Evolutionary conservation across 2,113 vertebrate genomes (phyloP).

Genomic region (Antidorcas marsupialis): DNA sequence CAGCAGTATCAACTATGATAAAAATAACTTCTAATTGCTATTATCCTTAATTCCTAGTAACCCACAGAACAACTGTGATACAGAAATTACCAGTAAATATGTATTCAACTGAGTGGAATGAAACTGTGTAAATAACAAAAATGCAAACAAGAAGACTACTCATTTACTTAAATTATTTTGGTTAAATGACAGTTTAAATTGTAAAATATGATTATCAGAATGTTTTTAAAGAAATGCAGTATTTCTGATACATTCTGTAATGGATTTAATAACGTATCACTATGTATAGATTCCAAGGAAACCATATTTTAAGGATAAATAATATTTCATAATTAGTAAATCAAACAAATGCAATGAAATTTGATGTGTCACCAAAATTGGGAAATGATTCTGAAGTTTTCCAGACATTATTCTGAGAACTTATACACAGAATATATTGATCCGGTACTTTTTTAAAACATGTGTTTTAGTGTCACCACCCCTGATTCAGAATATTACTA

Average conservation of each 20-base stretch:
- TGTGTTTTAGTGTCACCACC: neutral
- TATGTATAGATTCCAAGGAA: neutral
- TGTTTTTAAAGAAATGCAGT: neutral
- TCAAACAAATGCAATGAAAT: neutral
- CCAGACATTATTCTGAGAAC: neutral
- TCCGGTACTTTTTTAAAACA: neutral
- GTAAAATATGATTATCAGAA: neutral
- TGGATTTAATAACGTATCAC: neutral
- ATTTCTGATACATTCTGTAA: neutral
- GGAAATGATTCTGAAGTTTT: neutral
- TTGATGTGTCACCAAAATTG: neutral
- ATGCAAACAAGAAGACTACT: neutral
- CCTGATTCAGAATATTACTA: neutral
- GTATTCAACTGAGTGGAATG: neutral
- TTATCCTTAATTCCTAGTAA: neutral
- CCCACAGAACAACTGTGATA: neutral
- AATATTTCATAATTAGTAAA: neutral
- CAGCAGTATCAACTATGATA: neutral
- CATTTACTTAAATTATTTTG: neutral
- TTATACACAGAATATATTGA: neutral
- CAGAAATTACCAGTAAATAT: neutral
- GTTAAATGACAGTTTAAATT: neutral
- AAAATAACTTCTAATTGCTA: neutral
- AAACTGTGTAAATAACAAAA: neutral
- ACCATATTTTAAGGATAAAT: neutral